Conservation (phyloP, 2,888 invertebrate genomes). For the Drosophila barbarae region DNA sequence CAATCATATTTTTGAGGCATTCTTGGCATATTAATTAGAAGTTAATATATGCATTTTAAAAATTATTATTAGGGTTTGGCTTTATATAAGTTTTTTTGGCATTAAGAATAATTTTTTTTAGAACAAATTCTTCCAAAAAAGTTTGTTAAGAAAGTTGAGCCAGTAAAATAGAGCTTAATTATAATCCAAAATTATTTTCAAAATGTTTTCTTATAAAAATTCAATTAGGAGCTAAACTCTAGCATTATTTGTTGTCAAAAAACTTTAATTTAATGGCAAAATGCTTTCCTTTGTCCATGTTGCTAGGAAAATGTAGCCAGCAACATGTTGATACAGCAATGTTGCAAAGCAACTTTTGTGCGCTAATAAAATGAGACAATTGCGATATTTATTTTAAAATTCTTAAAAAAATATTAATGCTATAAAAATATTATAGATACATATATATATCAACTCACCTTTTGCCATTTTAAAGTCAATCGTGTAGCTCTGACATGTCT, state of each 20-base stretch:
- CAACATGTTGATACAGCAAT: not conserved
- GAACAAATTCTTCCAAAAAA: too few species aligned
- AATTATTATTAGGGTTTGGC: too few species aligned
- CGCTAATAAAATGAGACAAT: not conserved
- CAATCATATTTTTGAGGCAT: slow-evolving; percentile 24
- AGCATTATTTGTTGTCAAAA: not conserved
- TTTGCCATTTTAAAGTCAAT: slow-evolving; percentile 9
- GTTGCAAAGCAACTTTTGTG: not conserved
- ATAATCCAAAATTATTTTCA: not conserved
- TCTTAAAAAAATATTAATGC: not conserved
- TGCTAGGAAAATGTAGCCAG: not conserved
- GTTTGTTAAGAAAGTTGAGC: too few species aligned
- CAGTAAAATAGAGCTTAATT: too few species aligned
- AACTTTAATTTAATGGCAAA: not conserved
- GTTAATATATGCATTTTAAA: not conserved
- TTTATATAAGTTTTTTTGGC: too few species aligned
- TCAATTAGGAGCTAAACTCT: not conserved
- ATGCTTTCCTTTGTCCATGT: not conserved
- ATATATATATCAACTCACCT: not conserved
- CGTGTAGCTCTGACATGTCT: slow-evolving; percentile 16
- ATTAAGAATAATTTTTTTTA: too few species aligned
- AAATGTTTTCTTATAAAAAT: not conserved
- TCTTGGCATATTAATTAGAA: slow-evolving; percentile 20
- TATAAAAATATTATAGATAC: not conserved
- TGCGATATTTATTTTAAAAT: too few species aligned